Base-by-base conservation (phyloP, 2,888 invertebrate species). In the Stenodera caucasica region DNA sequence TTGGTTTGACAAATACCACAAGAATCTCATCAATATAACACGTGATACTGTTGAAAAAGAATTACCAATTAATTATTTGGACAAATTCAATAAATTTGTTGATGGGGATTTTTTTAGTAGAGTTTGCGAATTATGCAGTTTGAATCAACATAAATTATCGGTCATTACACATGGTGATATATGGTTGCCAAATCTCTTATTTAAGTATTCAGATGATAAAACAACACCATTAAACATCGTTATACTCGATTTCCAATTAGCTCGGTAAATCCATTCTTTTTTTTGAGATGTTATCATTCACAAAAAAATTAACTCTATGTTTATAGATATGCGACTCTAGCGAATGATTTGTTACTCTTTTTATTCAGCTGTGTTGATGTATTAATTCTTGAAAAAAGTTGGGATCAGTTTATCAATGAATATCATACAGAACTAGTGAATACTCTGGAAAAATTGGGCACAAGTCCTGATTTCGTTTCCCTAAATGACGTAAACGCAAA, bases 101-200 rank as follows among this genome's bases (percentile, higher is more conserved):
- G 58, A 62, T n/a, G 58, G 55, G n/a, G 70, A 72, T 63, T 68
- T 66, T 7, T 72, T 49, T 51, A 67, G 67, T 64, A 60, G 52
- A 55, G 26, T 67, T 7, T 66, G 69, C 23, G 58, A 71, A 52
- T 49, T 60, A 11, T 64, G 61, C 14, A 30, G 50, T 23, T 58
- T 57, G 8, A 53, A 49, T 5, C 49, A 58, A 15, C 64, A 64
- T 14, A 55, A 52, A 53, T 60, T 68, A 14, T 64, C 65, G 2
- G 87, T 87, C 0, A 84, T 90, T 29, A 85, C 84, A 0, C 90
- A 91, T 60, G 91, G 90, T 0, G 91, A 91, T 73, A 85, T 86
- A 37, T 91, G 91, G 91, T 84, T 87, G 0, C 89, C 88, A n/a
- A 91, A 91, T 74, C 90, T 90, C 67, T 75, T 91, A 0, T 84